Evolutionary conservation across 2,797 vertebrate species (phyloP).

Genomic region (Mycteria americana): DNA sequence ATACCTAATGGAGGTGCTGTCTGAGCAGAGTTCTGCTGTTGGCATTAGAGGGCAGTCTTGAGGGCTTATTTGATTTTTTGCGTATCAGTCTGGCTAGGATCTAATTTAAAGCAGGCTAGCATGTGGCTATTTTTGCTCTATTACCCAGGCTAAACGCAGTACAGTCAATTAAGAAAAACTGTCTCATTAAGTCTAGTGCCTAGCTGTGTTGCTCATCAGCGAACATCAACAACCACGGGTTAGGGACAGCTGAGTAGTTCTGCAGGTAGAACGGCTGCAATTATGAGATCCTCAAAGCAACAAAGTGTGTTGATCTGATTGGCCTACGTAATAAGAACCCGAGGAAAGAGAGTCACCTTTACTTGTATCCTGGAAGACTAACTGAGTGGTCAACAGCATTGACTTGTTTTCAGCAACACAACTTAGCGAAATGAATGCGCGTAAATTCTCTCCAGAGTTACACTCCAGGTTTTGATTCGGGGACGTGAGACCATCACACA

Average conservation of each 20-base stretch:
- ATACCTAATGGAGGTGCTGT: not conserved
- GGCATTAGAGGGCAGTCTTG: slow-evolving; percentile 35
- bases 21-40: not conserved
- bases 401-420: not conserved
- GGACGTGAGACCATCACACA: accelerated
- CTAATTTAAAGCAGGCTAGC: not conserved
- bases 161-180: not conserved
- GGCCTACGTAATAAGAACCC: not conserved
- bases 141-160: not conserved
- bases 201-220: not conserved
- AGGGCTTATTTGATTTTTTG: not conserved
- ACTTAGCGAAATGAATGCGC: not conserved
- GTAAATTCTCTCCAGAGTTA: not conserved
- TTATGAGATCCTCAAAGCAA: not conserved
- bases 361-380: not conserved
- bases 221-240: accelerated
- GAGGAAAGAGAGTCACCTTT: not conserved
- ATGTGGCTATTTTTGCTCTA: not conserved
- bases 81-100: not conserved
- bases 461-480: not conserved
- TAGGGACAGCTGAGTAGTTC: not conserved
- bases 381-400: not conserved
- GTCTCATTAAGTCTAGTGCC: not conserved
- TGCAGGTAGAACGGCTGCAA: not conserved
- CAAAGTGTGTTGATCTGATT: not conserved